Evolutionary conservation across 2,113 vertebrate species (phyloP).

Genomic region (Prunella himalayana): DNA sequence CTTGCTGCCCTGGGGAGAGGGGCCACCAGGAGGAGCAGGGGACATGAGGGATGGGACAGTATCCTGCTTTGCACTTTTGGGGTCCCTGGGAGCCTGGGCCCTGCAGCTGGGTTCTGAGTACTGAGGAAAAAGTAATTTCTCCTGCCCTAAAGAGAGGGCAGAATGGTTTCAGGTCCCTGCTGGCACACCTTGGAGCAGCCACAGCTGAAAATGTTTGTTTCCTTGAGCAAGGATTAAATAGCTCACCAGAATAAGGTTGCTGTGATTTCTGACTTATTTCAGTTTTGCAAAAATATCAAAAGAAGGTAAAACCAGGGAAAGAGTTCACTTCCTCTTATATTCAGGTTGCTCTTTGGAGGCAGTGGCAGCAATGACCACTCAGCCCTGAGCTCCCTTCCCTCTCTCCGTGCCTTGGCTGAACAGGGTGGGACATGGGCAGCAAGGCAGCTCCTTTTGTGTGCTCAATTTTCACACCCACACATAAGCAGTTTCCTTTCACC

Average conservation of each 20-base stretch:
- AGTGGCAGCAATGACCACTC: neutral
- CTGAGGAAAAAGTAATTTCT: neutral
- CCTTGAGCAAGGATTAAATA: neutral
- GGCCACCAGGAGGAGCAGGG: neutral
- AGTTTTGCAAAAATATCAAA: neutral
- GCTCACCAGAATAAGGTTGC: neutral
- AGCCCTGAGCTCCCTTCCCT: neutral
- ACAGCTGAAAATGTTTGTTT: neutral
- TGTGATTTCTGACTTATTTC: neutral
- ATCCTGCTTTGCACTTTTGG: neutral
- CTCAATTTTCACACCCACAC: neutral
- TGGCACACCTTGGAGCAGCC: neutral
- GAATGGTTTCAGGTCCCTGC: neutral
- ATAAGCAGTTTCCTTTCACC: neutral
- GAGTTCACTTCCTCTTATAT: neutral
- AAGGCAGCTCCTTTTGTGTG: neutral
- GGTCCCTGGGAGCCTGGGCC: neutral
- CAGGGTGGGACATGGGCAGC: accelerated
- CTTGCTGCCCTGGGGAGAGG: neutral
- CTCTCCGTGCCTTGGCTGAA: accelerated
- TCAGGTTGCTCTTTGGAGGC: neutral
- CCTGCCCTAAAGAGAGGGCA: neutral
- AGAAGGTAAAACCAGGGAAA: neutral
- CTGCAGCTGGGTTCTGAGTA: neutral
- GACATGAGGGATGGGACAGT: accelerated